A percentile compares a stretch with the other conserved stretches of the same genome.
Conservation (phyloP, 2,113 vertebrate species). For the Mohoua ochrocephala region DNA sequence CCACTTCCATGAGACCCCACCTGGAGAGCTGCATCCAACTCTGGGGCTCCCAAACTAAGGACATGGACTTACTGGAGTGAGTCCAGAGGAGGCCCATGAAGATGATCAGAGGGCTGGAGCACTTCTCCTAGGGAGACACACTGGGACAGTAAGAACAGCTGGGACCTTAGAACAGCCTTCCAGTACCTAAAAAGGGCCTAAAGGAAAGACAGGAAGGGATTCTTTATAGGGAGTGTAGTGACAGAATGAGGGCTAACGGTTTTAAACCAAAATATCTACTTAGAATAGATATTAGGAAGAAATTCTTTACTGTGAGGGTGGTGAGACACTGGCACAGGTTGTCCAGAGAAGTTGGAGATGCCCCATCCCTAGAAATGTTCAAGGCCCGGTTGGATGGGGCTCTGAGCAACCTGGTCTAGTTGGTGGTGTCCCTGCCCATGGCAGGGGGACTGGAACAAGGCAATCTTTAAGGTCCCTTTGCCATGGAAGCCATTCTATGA, state of each 20-base stretch:
- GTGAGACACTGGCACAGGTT: background rate
- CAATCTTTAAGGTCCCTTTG: background rate
- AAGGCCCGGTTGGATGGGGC: background rate
- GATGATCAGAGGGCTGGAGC: background rate
- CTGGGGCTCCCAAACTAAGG: background rate
- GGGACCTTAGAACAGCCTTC: background rate
- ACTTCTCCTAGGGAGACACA: accelerated
- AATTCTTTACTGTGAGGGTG: background rate
- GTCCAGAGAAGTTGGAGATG: background rate
- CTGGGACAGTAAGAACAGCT: background rate
- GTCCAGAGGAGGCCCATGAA: background rate
- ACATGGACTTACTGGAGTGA: accelerated
- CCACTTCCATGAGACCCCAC: background rate
- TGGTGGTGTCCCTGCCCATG: too few species aligned
- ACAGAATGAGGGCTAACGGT: accelerated
- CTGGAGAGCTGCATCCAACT: background rate
- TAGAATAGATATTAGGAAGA: background rate
- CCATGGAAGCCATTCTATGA: background rate
- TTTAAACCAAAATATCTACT: background rate
- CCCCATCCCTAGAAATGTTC: background rate
- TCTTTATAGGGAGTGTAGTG: background rate
- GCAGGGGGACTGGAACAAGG: background rate
- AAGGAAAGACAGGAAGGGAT: background rate
- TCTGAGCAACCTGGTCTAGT: background rate
- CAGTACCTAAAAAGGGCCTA: background rate